Percentiles rank a stretch among this genome's conserved stretches.
Evolutionary conservation across 2,888 invertebrate species (phyloP).

Genomic region (Tyria jacobaeae): DNA sequence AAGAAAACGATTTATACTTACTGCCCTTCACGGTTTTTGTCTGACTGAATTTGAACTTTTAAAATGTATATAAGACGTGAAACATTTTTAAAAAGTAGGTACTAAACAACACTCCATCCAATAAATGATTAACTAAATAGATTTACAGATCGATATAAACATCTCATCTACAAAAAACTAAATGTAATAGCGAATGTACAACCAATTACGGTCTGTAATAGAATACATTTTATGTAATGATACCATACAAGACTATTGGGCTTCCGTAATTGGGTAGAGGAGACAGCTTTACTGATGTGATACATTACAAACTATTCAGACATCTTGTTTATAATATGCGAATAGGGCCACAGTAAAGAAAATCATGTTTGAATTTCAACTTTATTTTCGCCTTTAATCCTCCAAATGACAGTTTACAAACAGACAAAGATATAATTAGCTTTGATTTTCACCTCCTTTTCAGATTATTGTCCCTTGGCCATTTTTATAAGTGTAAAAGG

Average conservation of each 20-base stretch:
- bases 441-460: not conserved
- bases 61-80: too few relatives aligned
- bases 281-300: slow-evolving; percentile 16
- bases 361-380: not conserved
- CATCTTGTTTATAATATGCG: not conserved
- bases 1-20: too few relatives aligned
- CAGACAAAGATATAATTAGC: not conserved
- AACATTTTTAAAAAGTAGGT: too few relatives aligned
- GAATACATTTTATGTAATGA: slow-evolving; percentile 31
- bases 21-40: too few relatives aligned
- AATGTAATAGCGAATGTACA: slow-evolving; percentile 4
- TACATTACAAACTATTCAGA: slow-evolving; percentile 2
- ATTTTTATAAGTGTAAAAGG: slow-evolving; percentile 31
- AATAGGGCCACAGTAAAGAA: not conserved
- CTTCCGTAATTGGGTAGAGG: slow-evolving; percentile 40
- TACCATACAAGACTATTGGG: slow-evolving; percentile 33
- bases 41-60: too few relatives aligned
- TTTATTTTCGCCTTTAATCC: not conserved
- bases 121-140: too few relatives aligned
- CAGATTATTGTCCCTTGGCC: not conserved
- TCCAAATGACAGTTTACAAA: too few relatives aligned
- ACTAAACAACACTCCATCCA: too few relatives aligned
- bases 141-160: not conserved
- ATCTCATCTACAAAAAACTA: not conserved
- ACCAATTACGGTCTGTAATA: slow-evolving; percentile 30